A percentile compares a stretch with the other conserved stretches of the same genome.
phyloP scores from a whole-genome alignment of 1,140 invertebrate species.

The Drosophila aff. region DNA sequence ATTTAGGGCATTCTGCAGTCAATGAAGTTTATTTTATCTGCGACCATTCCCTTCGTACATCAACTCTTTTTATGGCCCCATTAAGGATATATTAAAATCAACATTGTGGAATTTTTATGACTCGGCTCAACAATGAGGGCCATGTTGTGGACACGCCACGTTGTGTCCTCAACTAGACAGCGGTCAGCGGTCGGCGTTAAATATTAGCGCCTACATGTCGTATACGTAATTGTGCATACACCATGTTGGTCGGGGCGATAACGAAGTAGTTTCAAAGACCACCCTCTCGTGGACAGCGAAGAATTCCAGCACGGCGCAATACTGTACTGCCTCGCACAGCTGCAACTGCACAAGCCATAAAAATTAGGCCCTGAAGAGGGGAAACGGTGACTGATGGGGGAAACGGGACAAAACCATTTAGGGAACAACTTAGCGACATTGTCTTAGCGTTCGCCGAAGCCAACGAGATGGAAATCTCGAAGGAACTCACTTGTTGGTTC shows the following conservation, averaged over 20 bases:
- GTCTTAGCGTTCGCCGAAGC: conserved; percentile 20
- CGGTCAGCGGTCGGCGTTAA: conserved; percentile 43
- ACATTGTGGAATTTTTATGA: conserved; percentile 71
- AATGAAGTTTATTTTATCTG: conserved; percentile 7
- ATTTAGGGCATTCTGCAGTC: conserved; percentile 7
- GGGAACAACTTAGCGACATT: conserved; percentile 25
- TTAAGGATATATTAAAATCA: conserved; percentile 74
- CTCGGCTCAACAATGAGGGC: conserved; percentile 36
- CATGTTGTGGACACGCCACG: conserved; percentile 14
- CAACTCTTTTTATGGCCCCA: conserved; percentile 63
- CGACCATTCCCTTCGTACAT: conserved; percentile 26
- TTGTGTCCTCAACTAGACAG: conserved; percentile 24
- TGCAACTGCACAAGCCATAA: conserved; percentile 61
- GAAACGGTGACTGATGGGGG: neutral
- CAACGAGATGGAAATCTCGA: conserved; percentile 14
- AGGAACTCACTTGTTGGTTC: conserved; percentile 18
- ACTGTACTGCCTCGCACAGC: conserved; percentile 58
- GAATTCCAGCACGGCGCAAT: conserved; percentile 60
- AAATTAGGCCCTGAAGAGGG: conserved; percentile 14
- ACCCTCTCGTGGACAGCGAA: neutral
- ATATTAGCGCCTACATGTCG: conserved; percentile 46
- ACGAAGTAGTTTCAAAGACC: conserved; percentile 30
- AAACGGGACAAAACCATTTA: conserved; percentile 12
- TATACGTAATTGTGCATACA: conserved; percentile 62
- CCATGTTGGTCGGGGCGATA: conserved; percentile 32